phyloP scores from a whole-genome alignment of 2,888 invertebrate genomes.

The Arctia plantaginis region DNA sequence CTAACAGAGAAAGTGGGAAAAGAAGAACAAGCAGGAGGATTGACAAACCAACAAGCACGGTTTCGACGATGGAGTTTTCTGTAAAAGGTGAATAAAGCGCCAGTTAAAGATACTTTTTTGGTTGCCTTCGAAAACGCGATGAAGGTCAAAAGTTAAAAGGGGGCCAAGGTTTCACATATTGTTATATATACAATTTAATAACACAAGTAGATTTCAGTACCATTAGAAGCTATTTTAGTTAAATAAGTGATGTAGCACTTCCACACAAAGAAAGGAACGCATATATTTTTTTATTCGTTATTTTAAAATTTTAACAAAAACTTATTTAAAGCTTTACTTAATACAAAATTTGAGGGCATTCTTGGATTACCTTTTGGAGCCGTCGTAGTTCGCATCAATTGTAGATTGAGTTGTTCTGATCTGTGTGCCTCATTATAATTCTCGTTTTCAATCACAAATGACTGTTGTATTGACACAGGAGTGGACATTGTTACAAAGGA shows the following conservation, averaged over 20 bases:
- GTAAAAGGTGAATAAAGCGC: constrained; percentile 36
- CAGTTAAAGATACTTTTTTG: neutral
- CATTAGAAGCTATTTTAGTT: neutral
- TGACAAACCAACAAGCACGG: constrained; percentile 56
- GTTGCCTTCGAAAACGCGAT: neutral
- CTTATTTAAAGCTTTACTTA: neutral
- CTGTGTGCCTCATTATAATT: neutral
- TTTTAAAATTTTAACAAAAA: neutral
- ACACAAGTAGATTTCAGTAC: neutral
- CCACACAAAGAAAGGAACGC: neutral
- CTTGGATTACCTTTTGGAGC: neutral
- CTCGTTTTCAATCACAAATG: neutral
- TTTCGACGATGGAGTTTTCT: constrained; percentile 58
- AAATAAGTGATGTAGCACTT: neutral
- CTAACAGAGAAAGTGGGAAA: constrained; percentile 66
- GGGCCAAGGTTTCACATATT: neutral
- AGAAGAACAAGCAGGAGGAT: constrained; percentile 54
- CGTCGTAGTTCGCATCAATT: neutral
- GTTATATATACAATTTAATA: neutral
- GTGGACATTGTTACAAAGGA: neutral
- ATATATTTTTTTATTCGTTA: neutral
- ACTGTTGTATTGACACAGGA: neutral
- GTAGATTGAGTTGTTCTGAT: neutral
- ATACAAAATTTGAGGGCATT: neutral
- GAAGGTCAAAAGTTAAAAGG: neutral